Percentiles rank a stretch among this genome's conserved stretches.
Evolutionary conservation across 2,113 vertebrate species (phyloP).

Genomic region (Myocastor coypus): DNA sequence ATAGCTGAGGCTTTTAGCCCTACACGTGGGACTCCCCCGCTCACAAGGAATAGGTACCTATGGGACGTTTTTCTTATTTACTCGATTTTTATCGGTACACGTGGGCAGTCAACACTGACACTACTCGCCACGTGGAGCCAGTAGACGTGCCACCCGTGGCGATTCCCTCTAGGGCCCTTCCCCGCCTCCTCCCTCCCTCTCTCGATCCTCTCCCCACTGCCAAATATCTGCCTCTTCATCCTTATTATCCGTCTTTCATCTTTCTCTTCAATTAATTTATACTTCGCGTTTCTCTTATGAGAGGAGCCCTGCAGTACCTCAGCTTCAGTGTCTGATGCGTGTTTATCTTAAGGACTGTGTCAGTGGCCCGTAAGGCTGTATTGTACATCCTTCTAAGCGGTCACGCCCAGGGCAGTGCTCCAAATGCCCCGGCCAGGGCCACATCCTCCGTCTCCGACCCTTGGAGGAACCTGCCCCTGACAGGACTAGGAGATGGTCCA

Average conservation of each 20-base stretch:
- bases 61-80: not conserved
- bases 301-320: not conserved
- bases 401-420: slow-evolving; percentile 82
- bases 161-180: not conserved
- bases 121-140: not conserved
- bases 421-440: slow-evolving; percentile 78
- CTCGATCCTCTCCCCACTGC: not conserved
- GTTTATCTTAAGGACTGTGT: slow-evolving; percentile 20
- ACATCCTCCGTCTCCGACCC: no score
- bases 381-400: slow-evolving; percentile 68
- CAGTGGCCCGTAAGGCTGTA: slow-evolving; percentile 62
- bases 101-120: not conserved
- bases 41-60: not conserved
- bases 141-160: not conserved
- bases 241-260: not conserved
- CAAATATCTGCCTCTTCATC: not conserved
- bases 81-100: not conserved
- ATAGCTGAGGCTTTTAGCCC: not conserved
- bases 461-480: not conserved
- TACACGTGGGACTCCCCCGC: fast-evolving
- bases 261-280: not conserved
- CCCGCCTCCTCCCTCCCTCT: not conserved
- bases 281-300: not conserved
- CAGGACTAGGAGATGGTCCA: not conserved
- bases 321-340: not conserved